Evolutionary conservation across 1,140 invertebrate species (phyloP).

Genomic region (Anoplophora glabripennis): DNA sequence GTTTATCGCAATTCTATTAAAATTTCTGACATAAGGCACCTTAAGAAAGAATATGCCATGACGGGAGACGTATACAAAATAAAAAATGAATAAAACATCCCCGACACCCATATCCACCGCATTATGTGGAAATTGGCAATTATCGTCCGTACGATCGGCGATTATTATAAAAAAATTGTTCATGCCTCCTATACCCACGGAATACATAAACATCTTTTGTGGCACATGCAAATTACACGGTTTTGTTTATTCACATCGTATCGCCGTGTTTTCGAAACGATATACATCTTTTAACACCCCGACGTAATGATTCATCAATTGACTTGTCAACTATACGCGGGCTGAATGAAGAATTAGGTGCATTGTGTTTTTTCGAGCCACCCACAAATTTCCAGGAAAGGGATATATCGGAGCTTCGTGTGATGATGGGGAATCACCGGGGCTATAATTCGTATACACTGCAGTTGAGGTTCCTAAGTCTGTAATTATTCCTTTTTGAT

Average conservation of each 20-base stretch:
- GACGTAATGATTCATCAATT: slow-evolving; percentile 18
- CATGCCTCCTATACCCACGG: not conserved
- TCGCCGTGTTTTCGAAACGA: slow-evolving; percentile 2
- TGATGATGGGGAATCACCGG: no score
- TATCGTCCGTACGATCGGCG: not conserved
- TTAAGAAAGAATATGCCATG: no score
- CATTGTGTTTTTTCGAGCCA: no score
- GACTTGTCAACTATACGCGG: slow-evolving; percentile 15
- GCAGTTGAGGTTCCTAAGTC: no score
- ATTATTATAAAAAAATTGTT: not conserved
- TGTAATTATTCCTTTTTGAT: no score
- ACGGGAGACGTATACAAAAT: no score
- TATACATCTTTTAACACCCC: slow-evolving; percentile 17
- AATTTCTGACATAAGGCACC: no score
- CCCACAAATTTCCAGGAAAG: no score
- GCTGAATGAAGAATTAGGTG: slow-evolving; percentile 8
- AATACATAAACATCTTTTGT: not conserved
- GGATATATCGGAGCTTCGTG: no score
- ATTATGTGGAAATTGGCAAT: slow-evolving; percentile 3
- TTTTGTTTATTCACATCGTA: slow-evolving; percentile 17
- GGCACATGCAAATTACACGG: slow-evolving; percentile 6
- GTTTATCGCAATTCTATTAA: no score
- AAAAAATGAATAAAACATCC: not conserved
- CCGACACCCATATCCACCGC: not conserved
- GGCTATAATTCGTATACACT: no score